Evolutionary conservation across 2,113 vertebrate species (phyloP), one percentile per base, ranked within the genome.

Genomic region (Aegithalos caudatus): DNA sequence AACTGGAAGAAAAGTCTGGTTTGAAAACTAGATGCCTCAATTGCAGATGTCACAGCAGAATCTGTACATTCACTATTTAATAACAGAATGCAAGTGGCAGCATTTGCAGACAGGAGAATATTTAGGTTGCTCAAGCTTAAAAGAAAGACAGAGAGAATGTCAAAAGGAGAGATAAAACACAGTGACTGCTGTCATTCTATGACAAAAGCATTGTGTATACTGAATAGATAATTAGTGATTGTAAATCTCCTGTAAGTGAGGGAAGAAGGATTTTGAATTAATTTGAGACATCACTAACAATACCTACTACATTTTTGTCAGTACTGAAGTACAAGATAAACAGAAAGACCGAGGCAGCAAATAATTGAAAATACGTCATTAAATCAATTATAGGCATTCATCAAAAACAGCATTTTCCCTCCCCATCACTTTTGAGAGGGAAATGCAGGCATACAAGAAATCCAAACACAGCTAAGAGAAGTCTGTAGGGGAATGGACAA

Each of bases 141-240:
- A 87, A 86, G 70, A 86, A 86, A 27, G n/a, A 61, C n/a, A 44
- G 28, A 80, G 37, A 81, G 40, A 77, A 81, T 60, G 76, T 88
- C 79, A 95, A 90, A 94, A 88, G 47, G 20, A 88, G 24, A 90
- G 72, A 70, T 54, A 86, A 92, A 96, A 87, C 44, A 77, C 71
- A 73, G 50, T 47, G 60, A 86, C 37, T 90, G 76, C 67, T 90
- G 80, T 67, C 92, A 86, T 86, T 83, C 60, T 74, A 16, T 31
- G 45, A 90, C 88, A 95, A 96, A 92, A 90, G 33, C 18, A 73
- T 86, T 78, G 60, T 93, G 80, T 83, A 92, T 56, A 78, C 42
- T 70, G 90, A 94, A 90, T 70, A 80, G 74, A 88, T 92, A 96
- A 95, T 95, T 92, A 95, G 72, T 83, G 42, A 90, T n/a, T 95